Evolutionary conservation across 2,888 invertebrate species (phyloP).

Genomic region (Troilus luridus): DNA sequence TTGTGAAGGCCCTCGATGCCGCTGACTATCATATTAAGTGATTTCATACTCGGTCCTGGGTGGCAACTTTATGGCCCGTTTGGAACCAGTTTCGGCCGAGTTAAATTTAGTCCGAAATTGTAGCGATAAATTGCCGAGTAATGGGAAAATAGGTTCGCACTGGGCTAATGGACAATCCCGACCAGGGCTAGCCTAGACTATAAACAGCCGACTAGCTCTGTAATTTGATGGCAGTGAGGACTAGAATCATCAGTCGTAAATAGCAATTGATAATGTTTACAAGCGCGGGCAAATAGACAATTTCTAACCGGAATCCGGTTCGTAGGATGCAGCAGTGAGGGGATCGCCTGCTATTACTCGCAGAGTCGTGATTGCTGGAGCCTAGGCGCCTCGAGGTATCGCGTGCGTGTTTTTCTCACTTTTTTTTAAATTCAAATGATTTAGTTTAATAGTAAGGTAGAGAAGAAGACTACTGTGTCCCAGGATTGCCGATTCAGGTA

Average conservation of each 20-base stretch:
- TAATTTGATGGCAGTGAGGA: background rate
- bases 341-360: background rate
- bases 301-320: constrained; percentile 11
- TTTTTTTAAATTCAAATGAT: background rate
- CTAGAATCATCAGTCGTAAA: constrained; percentile 27
- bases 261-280: background rate
- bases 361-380: background rate
- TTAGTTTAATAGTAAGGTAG: constrained; percentile 4
- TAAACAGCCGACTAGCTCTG: constrained; percentile 11
- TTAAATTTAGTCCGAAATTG: constrained; percentile 18
- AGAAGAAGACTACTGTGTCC: background rate
- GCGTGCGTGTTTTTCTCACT: background rate
- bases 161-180: background rate
- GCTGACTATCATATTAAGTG: constrained; percentile 4
- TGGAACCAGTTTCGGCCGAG: background rate
- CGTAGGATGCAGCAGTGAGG: background rate
- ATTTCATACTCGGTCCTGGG: background rate
- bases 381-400: background rate
- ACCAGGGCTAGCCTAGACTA: background rate
- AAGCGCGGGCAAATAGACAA: background rate
- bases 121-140: constrained; percentile 30
- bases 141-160: constrained; percentile 15
- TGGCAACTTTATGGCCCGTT: background rate
- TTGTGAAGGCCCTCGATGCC: background rate
- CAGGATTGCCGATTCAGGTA: background rate